Conservation (phyloP, 2,113 vertebrate species). For the Arothron firmamentum region DNA sequence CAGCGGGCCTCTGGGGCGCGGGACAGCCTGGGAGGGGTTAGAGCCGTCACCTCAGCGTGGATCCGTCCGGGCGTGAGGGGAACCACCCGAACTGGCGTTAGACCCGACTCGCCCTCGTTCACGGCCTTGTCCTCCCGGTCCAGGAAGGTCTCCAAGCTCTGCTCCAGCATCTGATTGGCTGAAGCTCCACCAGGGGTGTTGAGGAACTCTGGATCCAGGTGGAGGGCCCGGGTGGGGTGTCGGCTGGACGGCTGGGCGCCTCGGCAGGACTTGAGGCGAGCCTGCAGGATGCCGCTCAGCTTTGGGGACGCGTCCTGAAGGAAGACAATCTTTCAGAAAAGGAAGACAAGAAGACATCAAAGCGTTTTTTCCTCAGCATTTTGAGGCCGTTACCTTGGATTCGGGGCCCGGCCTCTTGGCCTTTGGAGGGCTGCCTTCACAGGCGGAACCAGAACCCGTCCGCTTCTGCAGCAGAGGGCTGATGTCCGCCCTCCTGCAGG, state of each 20-base stretch:
- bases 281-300: slow-evolving; percentile 66
- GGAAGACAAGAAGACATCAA: too few relatives aligned
- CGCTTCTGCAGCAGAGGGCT: slow-evolving; percentile 75
- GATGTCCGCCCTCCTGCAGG: slow-evolving; percentile 6
- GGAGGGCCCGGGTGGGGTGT: slow-evolving; percentile 66
- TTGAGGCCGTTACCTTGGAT: slow-evolving; percentile 63
- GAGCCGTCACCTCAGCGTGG: slow-evolving; percentile 61
- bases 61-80: slow-evolving; percentile 59
- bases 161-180: slow-evolving; percentile 53
- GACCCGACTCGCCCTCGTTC: slow-evolving; percentile 50
- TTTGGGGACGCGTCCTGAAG: slow-evolving; percentile 67
- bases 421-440: slow-evolving; percentile 72
- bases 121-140: slow-evolving; percentile 61
- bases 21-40: too few relatives aligned
- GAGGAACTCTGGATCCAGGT: slow-evolving; percentile 68
- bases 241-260: slow-evolving; percentile 40
- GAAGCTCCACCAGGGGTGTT: slow-evolving; percentile 51
- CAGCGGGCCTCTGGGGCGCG: background rate
- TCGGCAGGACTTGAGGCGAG: slow-evolving; percentile 61
- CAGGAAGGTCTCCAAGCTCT: slow-evolving; percentile 68
- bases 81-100: slow-evolving; percentile 61
- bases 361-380: background rate
- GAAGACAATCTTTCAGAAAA: background rate
- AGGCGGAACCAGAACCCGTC: slow-evolving; percentile 22
- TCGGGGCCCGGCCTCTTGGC: slow-evolving; percentile 57